phyloP scores from a whole-genome alignment of 2,888 invertebrate genomes.

The Myopa testacea region DNA sequence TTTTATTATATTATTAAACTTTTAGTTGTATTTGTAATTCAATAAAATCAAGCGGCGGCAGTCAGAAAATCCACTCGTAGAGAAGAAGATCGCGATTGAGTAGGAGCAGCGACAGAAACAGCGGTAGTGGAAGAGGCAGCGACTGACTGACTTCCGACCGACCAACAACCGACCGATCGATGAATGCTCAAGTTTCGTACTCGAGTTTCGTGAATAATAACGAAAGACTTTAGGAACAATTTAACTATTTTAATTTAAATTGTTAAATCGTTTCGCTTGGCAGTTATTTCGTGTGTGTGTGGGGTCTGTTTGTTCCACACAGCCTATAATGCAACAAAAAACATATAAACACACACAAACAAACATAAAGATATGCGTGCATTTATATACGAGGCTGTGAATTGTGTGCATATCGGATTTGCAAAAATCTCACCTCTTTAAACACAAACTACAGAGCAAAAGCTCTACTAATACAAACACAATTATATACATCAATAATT shows the following conservation, averaged over 20 bases:
- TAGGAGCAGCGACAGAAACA: not conserved
- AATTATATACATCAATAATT: too few species aligned
- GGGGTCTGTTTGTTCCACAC: not conserved
- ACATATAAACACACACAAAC: too few species aligned
- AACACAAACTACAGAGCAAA: too few species aligned
- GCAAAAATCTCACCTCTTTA: too few species aligned
- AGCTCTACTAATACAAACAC: too few species aligned
- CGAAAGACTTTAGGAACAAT: conserved; percentile 10
- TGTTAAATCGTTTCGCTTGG: conserved; percentile 17
- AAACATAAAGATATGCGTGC: not conserved
- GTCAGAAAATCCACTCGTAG: conserved; percentile 13
- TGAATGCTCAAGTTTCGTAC: conserved; percentile 28
- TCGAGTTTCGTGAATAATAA: conserved; percentile 30
- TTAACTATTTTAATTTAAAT: conserved; percentile 24
- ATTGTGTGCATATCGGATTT: too few species aligned
- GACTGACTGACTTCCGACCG: not conserved
- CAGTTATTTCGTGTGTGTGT: conserved; percentile 17
- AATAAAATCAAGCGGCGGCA: not conserved
- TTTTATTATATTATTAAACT: not conserved
- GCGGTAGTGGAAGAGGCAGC: not conserved
- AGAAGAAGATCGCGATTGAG: not conserved
- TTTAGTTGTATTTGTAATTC: conserved; percentile 23
- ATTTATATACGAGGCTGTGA: too few species aligned
- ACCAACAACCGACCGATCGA: conserved; percentile 7
- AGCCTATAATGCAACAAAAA: too few species aligned